Base-by-base conservation (phyloP, 2,888 invertebrate species). In the Parelbella ahira region DNA sequence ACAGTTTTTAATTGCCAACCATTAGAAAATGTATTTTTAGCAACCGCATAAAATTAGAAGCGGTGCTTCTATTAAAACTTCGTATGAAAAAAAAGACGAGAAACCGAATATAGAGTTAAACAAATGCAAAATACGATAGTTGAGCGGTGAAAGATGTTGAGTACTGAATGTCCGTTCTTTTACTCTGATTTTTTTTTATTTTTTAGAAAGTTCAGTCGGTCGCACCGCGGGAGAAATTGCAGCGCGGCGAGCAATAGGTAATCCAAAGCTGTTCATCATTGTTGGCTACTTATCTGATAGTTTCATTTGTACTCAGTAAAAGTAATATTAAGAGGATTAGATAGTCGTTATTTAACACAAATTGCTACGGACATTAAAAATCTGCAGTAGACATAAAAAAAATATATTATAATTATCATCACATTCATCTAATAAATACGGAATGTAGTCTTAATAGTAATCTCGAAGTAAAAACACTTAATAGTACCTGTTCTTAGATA, bases 171-270 rank as follows among this genome's bases (percentile, higher is more conserved):
- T 63, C 72, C 63, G 75, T 75, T 82, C 78, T 82, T 82, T 83
- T 80, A 76, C 76, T 79, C 70, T 73, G 71, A 60, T 74, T 73
- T 77, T 75, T 73, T 63, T 75, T 52, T 74, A 70, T 77, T 81
- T 82, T 86, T 87, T 87, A 87, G 87, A 87, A 87, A 87, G 87
- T 86, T 75, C 68, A 72, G 79, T 76, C 73, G 75, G 75, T 68
- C 75, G 77, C 80, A 66, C 74, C 52, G 76, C 77, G 68, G 72
- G 84, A 76, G 84, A 87, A 86, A 87, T 83, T 82, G 80, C 71
- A 60, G 63, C 68, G 68, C 66, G 66, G 65, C 66, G 63, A 64
- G 63, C 63, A 66, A 68, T 71, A 73, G 71, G 67, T 72, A 73
- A 74, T 75, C 72, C 68, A 67, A 67, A 69, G 65, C 63, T 69